Base-by-base conservation (phyloP, 2,797 vertebrate genomes). In the Euphonia xanthogaster region DNA sequence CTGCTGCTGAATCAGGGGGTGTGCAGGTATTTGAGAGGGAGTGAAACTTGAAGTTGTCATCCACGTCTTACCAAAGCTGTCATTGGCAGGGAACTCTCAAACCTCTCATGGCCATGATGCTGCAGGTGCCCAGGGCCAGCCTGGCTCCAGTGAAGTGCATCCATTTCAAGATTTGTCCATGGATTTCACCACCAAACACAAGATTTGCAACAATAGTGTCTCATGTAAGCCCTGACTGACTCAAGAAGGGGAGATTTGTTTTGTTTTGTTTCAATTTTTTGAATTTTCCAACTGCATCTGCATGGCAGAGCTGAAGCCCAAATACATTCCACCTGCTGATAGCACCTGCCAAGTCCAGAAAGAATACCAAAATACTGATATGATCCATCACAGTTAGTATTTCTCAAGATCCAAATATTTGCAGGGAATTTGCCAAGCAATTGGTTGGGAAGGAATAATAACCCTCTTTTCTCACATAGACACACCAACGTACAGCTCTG, bases 51-150 rank as follows among this genome's bases (percentile, higher is more conserved):
- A 40, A 51, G 7, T 4, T 61, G 23, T 44, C 18, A 17, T 20
- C 27, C 31, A 25, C 35, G 68, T 61, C 61, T 40, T 39, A 21
- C 9, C 51, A 28, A 45, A 50, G 30, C 35, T 21, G 35, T 4
- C 74, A 21, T 28, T 47, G 39, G 16, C 47, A 76, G 48, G 1
- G 14, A n/a, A 3, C 12, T 58, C 73, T 55, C 74, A 73, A 55
- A 45, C 5, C 3, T 44, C 39, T 37, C 3, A 0, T 63, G 70
- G 24, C 19, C 2, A 1, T 0, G 9, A 39, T 28, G 25, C 40
- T 70, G 25, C 30, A 53, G 24, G 47, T 55, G 31, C 39, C 47
- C 17, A 45, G 13, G 45, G 9, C 33, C 6, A 7, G 40, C 21
- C 51, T 75, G 42, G 20, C 50, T 76, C 66, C 37, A 45, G 25